A percentile compares a stretch with the other conserved stretches of the same genome.
phyloP scores from a whole-genome alignment of 2,113 vertebrate species.

The Galbula dea region DNA sequence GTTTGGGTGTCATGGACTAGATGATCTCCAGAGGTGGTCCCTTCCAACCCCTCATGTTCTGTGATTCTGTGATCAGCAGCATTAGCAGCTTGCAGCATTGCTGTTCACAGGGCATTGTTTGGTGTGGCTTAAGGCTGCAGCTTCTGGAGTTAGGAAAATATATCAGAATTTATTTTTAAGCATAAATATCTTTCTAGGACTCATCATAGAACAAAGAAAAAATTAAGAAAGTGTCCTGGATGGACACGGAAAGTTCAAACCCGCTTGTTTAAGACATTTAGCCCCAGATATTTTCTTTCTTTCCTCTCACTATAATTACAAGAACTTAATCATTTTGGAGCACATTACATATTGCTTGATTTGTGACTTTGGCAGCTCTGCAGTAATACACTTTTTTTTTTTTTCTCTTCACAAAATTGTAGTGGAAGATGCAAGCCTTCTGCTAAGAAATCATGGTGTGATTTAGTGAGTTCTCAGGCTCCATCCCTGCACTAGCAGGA shows the following conservation, averaged over 20 bases:
- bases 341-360: not conserved
- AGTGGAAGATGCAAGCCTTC: not conserved
- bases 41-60: too few species aligned
- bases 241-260: not conserved
- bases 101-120: not conserved
- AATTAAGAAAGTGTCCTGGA: not conserved
- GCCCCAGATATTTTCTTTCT: not conserved
- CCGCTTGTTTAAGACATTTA: not conserved
- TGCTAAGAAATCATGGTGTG: not conserved
- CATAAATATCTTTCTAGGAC: fast-evolving
- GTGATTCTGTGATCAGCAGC: not conserved
- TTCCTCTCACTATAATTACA: not conserved
- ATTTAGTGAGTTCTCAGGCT: not conserved
- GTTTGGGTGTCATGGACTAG: not conserved
- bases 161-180: not conserved
- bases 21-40: too few species aligned
- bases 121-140: not conserved
- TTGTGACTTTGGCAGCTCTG: not conserved
- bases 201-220: not conserved
- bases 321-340: not conserved
- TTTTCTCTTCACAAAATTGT: not conserved
- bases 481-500: not conserved
- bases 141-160: not conserved
- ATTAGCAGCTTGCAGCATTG: not conserved
- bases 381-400: not conserved